Percentiles rank a stretch among this genome's conserved stretches.
phyloP scores from a whole-genome alignment of 2,797 vertebrate genomes.

The Novumbra hubbsi region DNA sequence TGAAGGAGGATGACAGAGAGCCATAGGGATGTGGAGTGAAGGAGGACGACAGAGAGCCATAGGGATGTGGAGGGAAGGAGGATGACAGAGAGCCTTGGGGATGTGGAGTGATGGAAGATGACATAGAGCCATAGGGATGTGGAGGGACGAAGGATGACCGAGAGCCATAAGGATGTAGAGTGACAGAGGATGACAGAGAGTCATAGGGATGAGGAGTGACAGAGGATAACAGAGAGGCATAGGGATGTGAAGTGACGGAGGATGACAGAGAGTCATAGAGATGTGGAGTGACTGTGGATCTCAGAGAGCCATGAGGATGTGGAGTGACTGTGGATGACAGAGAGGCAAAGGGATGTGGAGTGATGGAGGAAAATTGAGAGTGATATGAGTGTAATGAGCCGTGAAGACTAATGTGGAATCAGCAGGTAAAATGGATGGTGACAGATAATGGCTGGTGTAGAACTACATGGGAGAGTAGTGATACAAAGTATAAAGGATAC shows the following conservation, averaged over 20 bases:
- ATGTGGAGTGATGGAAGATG: constrained; percentile 26
- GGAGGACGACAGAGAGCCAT: constrained; percentile 23
- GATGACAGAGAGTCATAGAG: constrained; percentile 20
- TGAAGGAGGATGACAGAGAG: constrained; percentile 27
- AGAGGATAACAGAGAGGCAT: constrained; percentile 15
- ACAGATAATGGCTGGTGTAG: constrained; percentile 15
- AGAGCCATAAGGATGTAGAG: constrained; percentile 10
- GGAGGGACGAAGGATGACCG: too few relatives aligned
- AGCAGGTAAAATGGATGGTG: constrained; percentile 21
- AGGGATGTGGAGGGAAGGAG: constrained; percentile 18
- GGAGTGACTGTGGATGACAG: constrained; percentile 30
- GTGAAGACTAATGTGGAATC: constrained; percentile 16
- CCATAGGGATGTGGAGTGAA: constrained; percentile 15
- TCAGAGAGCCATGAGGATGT: constrained; percentile 6
- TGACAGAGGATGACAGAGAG: constrained; percentile 22
- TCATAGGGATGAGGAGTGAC: too few relatives aligned
- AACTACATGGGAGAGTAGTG: neutral
- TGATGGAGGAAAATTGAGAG: constrained; percentile 23
- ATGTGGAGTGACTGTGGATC: too few relatives aligned
- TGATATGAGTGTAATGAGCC: constrained; percentile 32
- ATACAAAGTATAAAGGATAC: neutral
- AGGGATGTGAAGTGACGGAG: constrained; percentile 24
- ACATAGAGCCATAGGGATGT: constrained; percentile 22
- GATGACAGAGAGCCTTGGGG: constrained; percentile 11
- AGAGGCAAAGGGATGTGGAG: constrained; percentile 12